Percentiles rank a stretch among this genome's conserved stretches.
Evolutionary conservation across 2,888 invertebrate species (phyloP).

Genomic region (Glomeris marginata): DNA sequence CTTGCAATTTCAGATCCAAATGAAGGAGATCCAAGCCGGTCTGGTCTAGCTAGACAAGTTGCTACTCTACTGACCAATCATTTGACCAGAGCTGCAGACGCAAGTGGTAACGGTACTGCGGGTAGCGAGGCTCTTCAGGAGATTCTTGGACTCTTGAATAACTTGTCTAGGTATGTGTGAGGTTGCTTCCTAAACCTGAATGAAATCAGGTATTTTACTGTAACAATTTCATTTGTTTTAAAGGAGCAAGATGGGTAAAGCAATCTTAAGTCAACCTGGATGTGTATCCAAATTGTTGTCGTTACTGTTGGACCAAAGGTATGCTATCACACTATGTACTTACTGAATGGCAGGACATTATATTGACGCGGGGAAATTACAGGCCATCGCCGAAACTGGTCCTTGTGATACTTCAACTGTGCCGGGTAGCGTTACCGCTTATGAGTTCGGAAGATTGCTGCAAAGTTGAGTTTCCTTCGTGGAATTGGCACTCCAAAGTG

Average conservation of each 20-base stretch:
- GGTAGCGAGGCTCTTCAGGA: conserved; percentile 31
- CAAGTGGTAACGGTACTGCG: conserved; percentile 28
- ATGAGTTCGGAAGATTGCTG: conserved; percentile 28
- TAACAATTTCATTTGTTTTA: conserved; percentile 12
- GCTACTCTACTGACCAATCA: conserved; percentile 30
- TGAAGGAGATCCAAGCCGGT: conserved; percentile 27
- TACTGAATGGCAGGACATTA: neutral
- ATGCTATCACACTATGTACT: conserved; percentile 12
- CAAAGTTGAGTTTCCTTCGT: conserved; percentile 26
- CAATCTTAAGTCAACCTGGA: conserved; percentile 29
- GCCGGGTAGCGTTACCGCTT: conserved; percentile 28
- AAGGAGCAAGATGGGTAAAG: conserved; percentile 29
- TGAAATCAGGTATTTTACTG: too few relatives aligned
- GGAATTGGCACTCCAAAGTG: conserved; percentile 18
- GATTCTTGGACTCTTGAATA: conserved; percentile 28
- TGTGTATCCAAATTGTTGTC: conserved; percentile 31
- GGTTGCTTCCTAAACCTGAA: too few relatives aligned
- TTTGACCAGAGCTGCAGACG: conserved; percentile 29
- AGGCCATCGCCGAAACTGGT: conserved; percentile 31
- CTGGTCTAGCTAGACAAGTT: conserved; percentile 30
- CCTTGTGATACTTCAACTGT: conserved; percentile 29
- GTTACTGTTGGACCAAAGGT: conserved; percentile 29
- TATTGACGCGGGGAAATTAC: too few relatives aligned
- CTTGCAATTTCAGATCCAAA: conserved; percentile 9
- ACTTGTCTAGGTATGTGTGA: conserved; percentile 24